Conservation (phyloP, 2,113 vertebrate genomes). For the Uria lomvia region DNA sequence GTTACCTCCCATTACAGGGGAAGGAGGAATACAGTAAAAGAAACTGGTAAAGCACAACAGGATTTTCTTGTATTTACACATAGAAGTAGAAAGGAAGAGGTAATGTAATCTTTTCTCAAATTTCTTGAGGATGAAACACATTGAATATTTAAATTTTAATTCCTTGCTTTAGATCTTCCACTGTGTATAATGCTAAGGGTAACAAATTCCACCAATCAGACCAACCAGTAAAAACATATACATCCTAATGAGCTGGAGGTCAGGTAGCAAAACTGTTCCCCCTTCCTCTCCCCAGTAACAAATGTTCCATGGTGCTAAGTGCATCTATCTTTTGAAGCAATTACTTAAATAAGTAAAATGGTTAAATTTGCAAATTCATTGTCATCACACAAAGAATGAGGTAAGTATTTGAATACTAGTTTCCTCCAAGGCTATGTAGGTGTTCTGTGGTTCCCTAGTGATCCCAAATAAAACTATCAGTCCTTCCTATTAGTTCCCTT, state of each 20-base stretch:
- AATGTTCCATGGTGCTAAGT: background rate
- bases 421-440: background rate
- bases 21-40: background rate
- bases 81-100: background rate
- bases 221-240: background rate
- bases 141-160: background rate
- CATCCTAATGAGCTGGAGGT: background rate
- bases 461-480: rapidly evolving
- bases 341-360: background rate
- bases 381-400: background rate
- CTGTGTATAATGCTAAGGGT: background rate
- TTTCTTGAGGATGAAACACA: background rate
- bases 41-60: background rate
- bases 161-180: background rate
- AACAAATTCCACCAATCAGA: background rate
- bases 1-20: background rate
- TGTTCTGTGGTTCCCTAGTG: background rate
- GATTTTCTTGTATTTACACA: background rate
- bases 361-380: background rate
- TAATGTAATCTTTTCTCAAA: background rate
- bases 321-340: background rate
- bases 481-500: background rate
- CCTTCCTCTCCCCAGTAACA: background rate
- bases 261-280: background rate
- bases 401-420: background rate